phyloP scores from a whole-genome alignment of 2,888 invertebrate genomes.

The Parelbella ahira region DNA sequence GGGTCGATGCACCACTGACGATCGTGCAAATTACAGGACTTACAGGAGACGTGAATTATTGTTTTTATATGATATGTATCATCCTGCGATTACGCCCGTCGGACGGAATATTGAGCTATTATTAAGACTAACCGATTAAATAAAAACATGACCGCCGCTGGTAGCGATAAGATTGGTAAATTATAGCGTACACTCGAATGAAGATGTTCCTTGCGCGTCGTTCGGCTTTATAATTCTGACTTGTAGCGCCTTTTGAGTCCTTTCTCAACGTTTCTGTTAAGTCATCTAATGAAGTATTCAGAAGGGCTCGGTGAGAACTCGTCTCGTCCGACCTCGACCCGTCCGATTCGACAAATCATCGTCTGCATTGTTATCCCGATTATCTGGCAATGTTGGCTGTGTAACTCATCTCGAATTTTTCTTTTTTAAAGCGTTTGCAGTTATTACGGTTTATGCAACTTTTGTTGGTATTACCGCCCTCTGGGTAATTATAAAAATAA shows the following conservation, averaged over 20 bases:
- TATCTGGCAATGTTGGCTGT: slow-evolving; percentile 50
- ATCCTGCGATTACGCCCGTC: slow-evolving; percentile 31
- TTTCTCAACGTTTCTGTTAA: slow-evolving; percentile 58
- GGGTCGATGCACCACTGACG: slow-evolving; percentile 60
- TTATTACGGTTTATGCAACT: background rate
- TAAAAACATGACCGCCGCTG: slow-evolving; percentile 17
- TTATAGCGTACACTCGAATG: slow-evolving; percentile 19
- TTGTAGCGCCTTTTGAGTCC: slow-evolving; percentile 39
- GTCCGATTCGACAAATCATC: slow-evolving; percentile 57
- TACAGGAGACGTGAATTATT: slow-evolving; percentile 34
- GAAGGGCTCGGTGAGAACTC: slow-evolving; percentile 39
- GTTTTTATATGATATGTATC: slow-evolving; percentile 46
- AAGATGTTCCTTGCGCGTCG: slow-evolving; percentile 37
- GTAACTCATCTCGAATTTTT: slow-evolving; percentile 1
- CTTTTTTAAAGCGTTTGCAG: background rate
- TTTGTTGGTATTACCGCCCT: too few relatives aligned
- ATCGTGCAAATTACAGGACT: slow-evolving; percentile 48
- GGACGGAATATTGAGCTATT: slow-evolving; percentile 29
- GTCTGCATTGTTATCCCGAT: slow-evolving; percentile 51
- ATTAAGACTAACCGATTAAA: slow-evolving; percentile 23
- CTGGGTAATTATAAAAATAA: too few relatives aligned
- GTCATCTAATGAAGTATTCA: slow-evolving; percentile 78
- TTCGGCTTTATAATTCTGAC: slow-evolving; percentile 46
- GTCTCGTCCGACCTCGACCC: slow-evolving; percentile 37
- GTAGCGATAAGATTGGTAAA: slow-evolving; percentile 21